These are phyloP conservation scores for Drosophila trapezifrons DNA, from an alignment of 1,140 invertebrate genomes.

Conservation along the genomic window DNA sequence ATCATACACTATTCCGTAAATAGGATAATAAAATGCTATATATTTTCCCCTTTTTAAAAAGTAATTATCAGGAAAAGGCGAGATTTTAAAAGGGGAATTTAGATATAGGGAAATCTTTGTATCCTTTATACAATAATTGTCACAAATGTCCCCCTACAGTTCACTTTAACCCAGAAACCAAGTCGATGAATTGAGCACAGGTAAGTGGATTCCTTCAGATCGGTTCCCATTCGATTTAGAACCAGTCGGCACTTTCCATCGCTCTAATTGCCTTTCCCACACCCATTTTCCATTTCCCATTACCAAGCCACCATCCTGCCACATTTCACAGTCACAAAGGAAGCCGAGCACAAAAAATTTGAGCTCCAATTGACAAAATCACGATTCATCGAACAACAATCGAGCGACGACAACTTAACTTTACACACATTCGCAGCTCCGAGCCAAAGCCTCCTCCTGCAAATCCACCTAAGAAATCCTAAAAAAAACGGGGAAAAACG, in stretches of 20 bases:
- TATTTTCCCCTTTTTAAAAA: too few species aligned
- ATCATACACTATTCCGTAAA: too few species aligned
- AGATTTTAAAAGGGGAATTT: too few species aligned
- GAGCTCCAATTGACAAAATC: slow-evolving; percentile 66
- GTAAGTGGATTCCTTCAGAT: slow-evolving; percentile 17
- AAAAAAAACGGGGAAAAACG: not conserved
- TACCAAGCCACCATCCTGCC: slow-evolving; percentile 27
- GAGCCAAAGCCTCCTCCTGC: slow-evolving; percentile 28
- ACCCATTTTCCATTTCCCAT: slow-evolving; percentile 41
- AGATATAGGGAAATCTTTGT: not conserved
- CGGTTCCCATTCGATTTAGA: slow-evolving; percentile 28
- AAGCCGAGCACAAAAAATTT: slow-evolving; percentile 53
- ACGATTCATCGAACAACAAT: slow-evolving; percentile 63
- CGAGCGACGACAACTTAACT: slow-evolving; percentile 72
- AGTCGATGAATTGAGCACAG: not conserved
- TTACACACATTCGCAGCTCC: slow-evolving; percentile 57
- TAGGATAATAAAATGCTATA: too few species aligned
- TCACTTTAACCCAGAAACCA: not conserved
- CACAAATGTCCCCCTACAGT: too few species aligned
- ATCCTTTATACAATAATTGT: too few species aligned
- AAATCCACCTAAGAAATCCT: slow-evolving; percentile 21
- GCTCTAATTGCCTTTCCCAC: slow-evolving; percentile 62
- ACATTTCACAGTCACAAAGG: slow-evolving; percentile 44
- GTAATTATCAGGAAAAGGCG: too few species aligned
- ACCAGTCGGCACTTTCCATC: slow-evolving; percentile 38